Conservation (phyloP, 2,888 invertebrate species). For the Rhodophaea formosa region DNA sequence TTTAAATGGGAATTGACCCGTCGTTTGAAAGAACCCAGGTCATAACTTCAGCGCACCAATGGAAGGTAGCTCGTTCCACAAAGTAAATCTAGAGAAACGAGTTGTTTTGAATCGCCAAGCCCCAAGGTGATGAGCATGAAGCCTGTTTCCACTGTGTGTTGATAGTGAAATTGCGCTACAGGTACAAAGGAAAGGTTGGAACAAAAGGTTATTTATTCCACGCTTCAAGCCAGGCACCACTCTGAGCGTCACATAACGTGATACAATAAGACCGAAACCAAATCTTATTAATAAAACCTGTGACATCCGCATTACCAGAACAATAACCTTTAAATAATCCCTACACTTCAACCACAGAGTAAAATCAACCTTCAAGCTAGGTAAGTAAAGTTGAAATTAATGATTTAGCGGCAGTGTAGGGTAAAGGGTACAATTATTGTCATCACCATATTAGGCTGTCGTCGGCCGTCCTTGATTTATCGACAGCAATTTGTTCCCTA, state of each 20-base stretch:
- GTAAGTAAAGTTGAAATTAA: conserved; percentile 26
- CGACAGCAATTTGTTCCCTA: conserved; percentile 52
- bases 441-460: conserved; percentile 65
- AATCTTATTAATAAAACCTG: conserved; percentile 29
- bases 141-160: too few relatives aligned
- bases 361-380: conserved; percentile 3
- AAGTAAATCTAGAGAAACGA: too few relatives aligned
- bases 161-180: too few relatives aligned
- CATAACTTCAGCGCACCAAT: too few relatives aligned
- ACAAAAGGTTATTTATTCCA: neutral
- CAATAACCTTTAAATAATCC: conserved; percentile 43
- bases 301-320: conserved; percentile 49
- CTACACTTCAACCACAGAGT: conserved; percentile 3
- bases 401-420: conserved; percentile 28
- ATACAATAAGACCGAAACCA: conserved; percentile 7
- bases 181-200: neutral
- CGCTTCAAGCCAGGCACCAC: neutral
- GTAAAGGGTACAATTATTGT: conserved; percentile 58
- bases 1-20: too few relatives aligned
- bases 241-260: neutral
- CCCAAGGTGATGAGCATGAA: too few relatives aligned
- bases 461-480: conserved; percentile 70
- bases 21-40: too few relatives aligned
- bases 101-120: too few relatives aligned
- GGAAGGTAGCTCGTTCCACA: too few relatives aligned